These are phyloP conservation scores for Epirrita christyi DNA, from an alignment of 2,888 invertebrate genomes.

Conservation along the genomic window DNA sequence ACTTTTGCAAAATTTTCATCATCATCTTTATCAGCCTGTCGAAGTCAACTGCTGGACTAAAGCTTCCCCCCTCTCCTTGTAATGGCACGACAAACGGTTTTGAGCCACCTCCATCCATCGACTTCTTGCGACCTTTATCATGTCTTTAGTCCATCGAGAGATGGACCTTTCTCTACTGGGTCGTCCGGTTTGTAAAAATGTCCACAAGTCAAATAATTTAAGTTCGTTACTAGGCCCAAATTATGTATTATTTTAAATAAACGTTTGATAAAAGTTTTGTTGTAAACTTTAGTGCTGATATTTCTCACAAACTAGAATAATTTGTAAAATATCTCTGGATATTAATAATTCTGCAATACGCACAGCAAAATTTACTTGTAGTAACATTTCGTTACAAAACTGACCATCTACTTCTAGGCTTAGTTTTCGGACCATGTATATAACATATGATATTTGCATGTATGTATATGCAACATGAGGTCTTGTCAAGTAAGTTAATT, in stretches of 20 bases:
- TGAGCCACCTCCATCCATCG: too few species aligned
- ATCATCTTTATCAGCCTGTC: too few species aligned
- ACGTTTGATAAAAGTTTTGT: too few species aligned
- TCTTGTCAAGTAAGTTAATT: conserved; percentile 41
- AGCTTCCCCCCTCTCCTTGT: too few species aligned
- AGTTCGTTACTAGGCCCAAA: not conserved
- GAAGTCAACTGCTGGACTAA: too few species aligned
- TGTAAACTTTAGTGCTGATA: not conserved
- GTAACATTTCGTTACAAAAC: too few species aligned
- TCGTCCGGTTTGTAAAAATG: too few species aligned
- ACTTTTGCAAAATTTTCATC: not conserved
- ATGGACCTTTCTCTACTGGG: too few species aligned
- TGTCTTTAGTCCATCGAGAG: too few species aligned
- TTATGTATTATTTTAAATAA: not conserved
- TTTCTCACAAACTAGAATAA: not conserved
- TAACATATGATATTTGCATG: not conserved
- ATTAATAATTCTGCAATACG: not conserved
- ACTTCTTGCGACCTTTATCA: too few species aligned
- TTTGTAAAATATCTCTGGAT: not conserved
- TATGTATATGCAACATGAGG: conserved; percentile 20
- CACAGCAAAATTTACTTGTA: too few species aligned
- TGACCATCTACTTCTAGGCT: conserved; percentile 4
- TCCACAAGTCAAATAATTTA: not conserved
- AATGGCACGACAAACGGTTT: too few species aligned
- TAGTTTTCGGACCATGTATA: conserved; percentile 22